A percentile compares a stretch with the other conserved stretches of the same genome.
Evolutionary conservation across 2,113 vertebrate species (phyloP).

Genomic region (Alces alces): DNA sequence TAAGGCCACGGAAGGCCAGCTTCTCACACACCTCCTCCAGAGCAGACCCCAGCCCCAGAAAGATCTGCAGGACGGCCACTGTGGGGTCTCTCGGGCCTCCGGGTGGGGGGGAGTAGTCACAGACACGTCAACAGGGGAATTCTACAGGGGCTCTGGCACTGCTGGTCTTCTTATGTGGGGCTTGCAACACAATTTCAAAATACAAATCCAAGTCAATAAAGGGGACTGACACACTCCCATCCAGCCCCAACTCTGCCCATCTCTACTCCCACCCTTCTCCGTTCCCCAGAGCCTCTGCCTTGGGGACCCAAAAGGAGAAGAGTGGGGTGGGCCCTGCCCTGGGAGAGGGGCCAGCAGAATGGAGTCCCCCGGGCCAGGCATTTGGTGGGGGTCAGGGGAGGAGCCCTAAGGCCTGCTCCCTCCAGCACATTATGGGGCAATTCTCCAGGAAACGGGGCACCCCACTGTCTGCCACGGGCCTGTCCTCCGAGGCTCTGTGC

Average conservation of each 20-base stretch:
- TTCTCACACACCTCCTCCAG: neutral
- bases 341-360: neutral
- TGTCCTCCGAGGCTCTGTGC: neutral
- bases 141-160: too few relatives aligned
- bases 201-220: neutral
- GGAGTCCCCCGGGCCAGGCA: neutral
- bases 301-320: neutral
- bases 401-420: neutral
- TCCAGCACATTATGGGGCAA: neutral
- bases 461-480: neutral
- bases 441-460: neutral
- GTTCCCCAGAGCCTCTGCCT: neutral
- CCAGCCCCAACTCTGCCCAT: neutral
- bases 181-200: neutral
- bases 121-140: too few relatives aligned
- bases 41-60: neutral
- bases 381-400: neutral
- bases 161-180: neutral
- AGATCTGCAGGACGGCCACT: neutral
- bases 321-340: neutral
- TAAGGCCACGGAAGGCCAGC: too few relatives aligned
- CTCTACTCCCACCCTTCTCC: neutral
- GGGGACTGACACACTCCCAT: neutral
- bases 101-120: rapidly evolving
- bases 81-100: too few relatives aligned